phyloP scores from a whole-genome alignment of 2,113 vertebrate species.

The Hucho hucho region DNA sequence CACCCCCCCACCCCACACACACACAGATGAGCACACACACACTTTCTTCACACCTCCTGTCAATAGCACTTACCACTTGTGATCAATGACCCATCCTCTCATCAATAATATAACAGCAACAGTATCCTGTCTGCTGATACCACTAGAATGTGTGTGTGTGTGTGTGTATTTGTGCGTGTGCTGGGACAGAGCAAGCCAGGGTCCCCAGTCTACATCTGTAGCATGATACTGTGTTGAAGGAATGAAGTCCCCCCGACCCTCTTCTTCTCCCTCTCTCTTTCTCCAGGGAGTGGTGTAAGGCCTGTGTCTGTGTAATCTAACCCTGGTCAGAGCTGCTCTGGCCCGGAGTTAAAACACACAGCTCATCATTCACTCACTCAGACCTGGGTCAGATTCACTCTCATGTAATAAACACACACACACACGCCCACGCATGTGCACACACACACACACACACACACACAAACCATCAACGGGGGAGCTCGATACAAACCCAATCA shows the following conservation, averaged over 20 bases:
- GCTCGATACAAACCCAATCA: slow-evolving; percentile 17
- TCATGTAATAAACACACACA: slow-evolving; percentile 30
- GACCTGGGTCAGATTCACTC: slow-evolving; percentile 27
- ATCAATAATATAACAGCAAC: slow-evolving; percentile 1
- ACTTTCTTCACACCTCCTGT: slow-evolving; percentile 1
- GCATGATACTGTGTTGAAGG: no score
- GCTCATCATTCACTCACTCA: slow-evolving; percentile 54
- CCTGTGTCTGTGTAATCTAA: slow-evolving; percentile 50
- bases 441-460: slow-evolving; percentile 13
- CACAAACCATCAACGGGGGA: slow-evolving; percentile 1
- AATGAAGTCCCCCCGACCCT: not conserved
- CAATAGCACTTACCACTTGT: slow-evolving; percentile 5
- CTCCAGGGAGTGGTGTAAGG: slow-evolving; percentile 31
- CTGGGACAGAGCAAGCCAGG: not conserved
- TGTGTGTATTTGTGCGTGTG: no score
- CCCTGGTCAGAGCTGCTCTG: slow-evolving; percentile 28
- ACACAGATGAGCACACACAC: not conserved
- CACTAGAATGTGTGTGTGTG: not conserved
- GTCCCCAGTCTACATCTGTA: no score
- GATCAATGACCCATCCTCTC: slow-evolving; percentile 4
- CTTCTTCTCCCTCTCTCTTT: slow-evolving; percentile 2
- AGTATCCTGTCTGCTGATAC: slow-evolving; percentile 7
- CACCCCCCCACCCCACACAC: no score
- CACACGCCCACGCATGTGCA: not conserved
- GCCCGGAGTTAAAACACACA: slow-evolving; percentile 37